Evolutionary conservation across 1,140 invertebrate genomes (phyloP).

Genomic region (Listronotus bonariensis): DNA sequence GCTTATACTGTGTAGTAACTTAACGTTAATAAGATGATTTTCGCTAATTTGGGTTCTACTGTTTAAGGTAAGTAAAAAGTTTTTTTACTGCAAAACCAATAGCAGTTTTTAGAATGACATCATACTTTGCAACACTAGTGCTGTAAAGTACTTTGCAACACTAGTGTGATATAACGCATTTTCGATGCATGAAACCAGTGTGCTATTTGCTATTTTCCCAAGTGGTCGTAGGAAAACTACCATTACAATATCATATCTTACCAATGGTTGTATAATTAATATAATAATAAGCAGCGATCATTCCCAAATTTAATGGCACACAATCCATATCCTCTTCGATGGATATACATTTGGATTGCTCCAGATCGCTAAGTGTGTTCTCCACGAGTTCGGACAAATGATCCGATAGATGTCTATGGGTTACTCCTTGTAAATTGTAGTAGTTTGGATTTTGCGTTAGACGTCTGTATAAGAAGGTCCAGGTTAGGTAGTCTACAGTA

Average conservation of each 20-base stretch:
- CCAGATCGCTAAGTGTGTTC: constrained; percentile 91
- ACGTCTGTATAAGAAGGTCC: constrained; percentile 97
- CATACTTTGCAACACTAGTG: too few relatives aligned
- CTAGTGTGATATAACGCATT: too few relatives aligned
- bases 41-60: too few relatives aligned
- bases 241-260: constrained; percentile 58
- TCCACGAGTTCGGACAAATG: constrained; percentile 98
- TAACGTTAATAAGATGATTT: too few relatives aligned
- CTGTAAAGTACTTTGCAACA: too few relatives aligned
- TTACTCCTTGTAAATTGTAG: constrained; percentile 96
- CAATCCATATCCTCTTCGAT: constrained; percentile 99
- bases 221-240: too few relatives aligned
- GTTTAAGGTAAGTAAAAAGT: too few relatives aligned
- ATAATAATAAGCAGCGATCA: constrained; percentile 99
- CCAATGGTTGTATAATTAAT: constrained; percentile 99
- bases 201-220: too few relatives aligned
- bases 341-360: constrained; percentile 97
- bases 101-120: too few relatives aligned
- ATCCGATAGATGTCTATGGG: constrained; percentile 96
- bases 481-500: constrained; percentile 98
- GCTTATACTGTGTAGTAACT: too few relatives aligned
- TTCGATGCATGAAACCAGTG: too few relatives aligned
- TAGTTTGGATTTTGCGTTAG: constrained; percentile 99
- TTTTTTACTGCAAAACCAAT: too few relatives aligned
- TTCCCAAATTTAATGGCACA: constrained; percentile 94